phyloP scores from a whole-genome alignment of 2,113 vertebrate species.

The Oryzias javanicus region DNA sequence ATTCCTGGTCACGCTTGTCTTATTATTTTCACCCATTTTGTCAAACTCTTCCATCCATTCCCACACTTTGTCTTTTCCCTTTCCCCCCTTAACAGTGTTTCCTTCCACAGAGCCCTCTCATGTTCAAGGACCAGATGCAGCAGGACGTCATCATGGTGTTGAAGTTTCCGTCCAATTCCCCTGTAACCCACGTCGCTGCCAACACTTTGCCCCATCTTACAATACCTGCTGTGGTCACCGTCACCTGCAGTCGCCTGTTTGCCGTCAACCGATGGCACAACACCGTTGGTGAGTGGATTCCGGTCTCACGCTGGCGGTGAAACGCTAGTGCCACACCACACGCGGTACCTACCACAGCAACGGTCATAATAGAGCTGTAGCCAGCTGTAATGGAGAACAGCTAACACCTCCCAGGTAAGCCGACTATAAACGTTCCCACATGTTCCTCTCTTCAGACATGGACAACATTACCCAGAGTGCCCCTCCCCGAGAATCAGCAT shows the following conservation, averaged over 20 bases:
- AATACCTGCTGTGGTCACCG: constrained; percentile 92
- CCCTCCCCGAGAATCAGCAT: constrained; percentile 59
- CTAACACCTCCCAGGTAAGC: constrained; percentile 59
- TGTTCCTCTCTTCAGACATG: constrained; percentile 68
- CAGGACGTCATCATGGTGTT: constrained; percentile 99
- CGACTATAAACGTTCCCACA: constrained; percentile 67
- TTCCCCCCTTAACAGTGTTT: constrained; percentile 94
- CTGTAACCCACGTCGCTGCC: constrained; percentile 94
- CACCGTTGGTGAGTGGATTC: constrained; percentile 87
- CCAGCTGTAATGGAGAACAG: constrained; percentile 41
- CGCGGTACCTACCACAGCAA: constrained; percentile 48
- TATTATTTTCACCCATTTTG: background rate
- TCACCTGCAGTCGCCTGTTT: constrained; percentile 96
- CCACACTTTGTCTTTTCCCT: constrained; percentile 41
- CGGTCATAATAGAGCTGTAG: constrained; percentile 48
- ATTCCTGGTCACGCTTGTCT: constrained; percentile 64
- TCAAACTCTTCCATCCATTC: constrained; percentile 61
- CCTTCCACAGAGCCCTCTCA: constrained; percentile 98
- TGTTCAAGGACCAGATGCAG: constrained; percentile 99
- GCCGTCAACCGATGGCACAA: constrained; percentile 98
- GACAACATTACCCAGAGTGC: constrained; percentile 72
- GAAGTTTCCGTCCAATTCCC: constrained; percentile 98
- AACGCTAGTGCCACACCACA: constrained; percentile 23
- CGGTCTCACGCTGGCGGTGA: constrained; percentile 2
- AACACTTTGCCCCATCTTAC: constrained; percentile 96